These are phyloP conservation scores for Blomia tropicalis DNA, from an alignment of 2,888 invertebrate genomes.

Conservation along the genomic window DNA sequence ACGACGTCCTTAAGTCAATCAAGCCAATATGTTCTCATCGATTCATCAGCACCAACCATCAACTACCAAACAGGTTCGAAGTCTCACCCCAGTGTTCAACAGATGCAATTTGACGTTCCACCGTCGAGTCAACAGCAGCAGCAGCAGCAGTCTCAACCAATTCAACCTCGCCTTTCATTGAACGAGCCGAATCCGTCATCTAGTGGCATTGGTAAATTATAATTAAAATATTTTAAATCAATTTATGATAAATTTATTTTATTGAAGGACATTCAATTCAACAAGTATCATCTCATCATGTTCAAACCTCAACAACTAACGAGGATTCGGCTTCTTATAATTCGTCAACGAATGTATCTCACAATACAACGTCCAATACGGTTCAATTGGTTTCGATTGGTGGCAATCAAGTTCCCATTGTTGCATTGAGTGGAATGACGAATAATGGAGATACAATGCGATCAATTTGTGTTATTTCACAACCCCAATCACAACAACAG, in stretches of 20 bases:
- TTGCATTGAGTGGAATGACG: not conserved
- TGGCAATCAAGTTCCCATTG: not conserved
- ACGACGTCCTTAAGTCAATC: not conserved
- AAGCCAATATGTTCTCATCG: not conserved
- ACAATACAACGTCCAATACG: not conserved
- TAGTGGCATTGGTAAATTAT: constrained; percentile 6
- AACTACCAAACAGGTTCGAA: not conserved
- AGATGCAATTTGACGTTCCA: constrained; percentile 4
- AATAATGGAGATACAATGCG: not conserved
- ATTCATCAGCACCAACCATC: not conserved
- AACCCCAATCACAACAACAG: not conserved
- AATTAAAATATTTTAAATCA: not conserved
- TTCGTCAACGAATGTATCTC: too few relatives aligned
- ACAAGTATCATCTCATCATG: not conserved
- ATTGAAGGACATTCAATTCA: not conserved
- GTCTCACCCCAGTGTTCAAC: not conserved
- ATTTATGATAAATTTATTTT: not conserved
- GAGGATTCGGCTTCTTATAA: not conserved
- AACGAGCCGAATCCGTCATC: not conserved
- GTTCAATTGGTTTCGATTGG: not conserved
- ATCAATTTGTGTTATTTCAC: not conserved
- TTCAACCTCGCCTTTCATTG: not conserved
- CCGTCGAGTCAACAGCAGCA: not conserved
- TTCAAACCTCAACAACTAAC: not conserved
- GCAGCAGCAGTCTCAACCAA: not conserved